Base-by-base conservation (phyloP, 2,113 vertebrate genomes). In the Cichladusa arquata region DNA sequence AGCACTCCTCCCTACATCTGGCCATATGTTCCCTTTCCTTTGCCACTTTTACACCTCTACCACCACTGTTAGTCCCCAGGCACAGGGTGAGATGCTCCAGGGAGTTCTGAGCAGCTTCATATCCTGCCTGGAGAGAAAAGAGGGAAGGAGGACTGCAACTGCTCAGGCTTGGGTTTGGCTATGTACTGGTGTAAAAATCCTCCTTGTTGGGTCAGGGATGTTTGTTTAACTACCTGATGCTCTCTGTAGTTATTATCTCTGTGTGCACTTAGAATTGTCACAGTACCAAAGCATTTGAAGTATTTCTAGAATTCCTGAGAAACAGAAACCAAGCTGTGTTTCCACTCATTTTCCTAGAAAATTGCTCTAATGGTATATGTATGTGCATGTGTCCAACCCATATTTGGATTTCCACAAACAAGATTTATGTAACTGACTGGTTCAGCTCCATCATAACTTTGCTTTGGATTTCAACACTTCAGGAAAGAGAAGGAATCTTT, bases 391-490 rank as follows among this genome's bases (percentile, higher is more conserved):
- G 20, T 81, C 48, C 87, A 86, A 42, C 1, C 19, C 56, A 81
- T 3, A 0, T 36, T 82, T 89, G 65, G 81, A 79, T 82, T 92
- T 95, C 38, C 85, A 77, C 9, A 84, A 48, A 16, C 11, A 89
- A 73, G 66, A 70, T 72, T 77, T 85, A 79, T 87, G 24, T 92
- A 31, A 77, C 26, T 82, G 57, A 80, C 40, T 76, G 25, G 18
- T 58, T 69, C 69, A 57, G 45, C 61, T 93, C 87, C 77, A 48
- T 45, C 61, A 16, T 88, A 74, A 48, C 71, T 95, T 79, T 93
- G 25, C 31, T 89, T 80, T 45, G 31, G 31, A 92, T 94, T 91
- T 96, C 82, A 95, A 24, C 40, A 85, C 54, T 57, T 91, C 19
- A 42, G 50, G 57, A 94, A 82, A 71, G 71, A 93, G 47, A 73